Evolutionary conservation across 2,113 vertebrate genomes (phyloP).

Genomic region (Anser brachyrhynchus): DNA sequence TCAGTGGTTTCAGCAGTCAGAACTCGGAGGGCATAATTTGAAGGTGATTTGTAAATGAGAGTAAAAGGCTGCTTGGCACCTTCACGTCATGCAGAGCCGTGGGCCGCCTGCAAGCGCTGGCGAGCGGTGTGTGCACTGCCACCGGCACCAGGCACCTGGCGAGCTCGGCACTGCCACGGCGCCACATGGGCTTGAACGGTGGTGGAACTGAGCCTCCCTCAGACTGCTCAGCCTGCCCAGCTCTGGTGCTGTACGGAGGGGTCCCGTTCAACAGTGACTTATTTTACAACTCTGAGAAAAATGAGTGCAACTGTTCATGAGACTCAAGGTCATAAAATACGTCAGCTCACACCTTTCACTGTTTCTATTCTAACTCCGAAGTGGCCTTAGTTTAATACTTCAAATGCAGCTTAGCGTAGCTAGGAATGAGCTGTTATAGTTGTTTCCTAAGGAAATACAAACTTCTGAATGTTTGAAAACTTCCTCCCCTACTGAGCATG

Average conservation of each 20-base stretch:
- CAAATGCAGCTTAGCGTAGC: background rate
- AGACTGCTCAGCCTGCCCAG: background rate
- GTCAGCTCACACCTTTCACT: background rate
- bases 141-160: background rate
- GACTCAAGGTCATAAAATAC: background rate
- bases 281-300: background rate
- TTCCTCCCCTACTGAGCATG: background rate
- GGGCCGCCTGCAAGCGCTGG: background rate
- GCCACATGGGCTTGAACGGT: background rate
- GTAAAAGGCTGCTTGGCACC: background rate
- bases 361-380: background rate
- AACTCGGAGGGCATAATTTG: background rate
- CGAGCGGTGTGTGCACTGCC: background rate
- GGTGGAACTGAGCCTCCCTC: fast-evolving
- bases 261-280: background rate
- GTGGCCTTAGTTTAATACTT: slow-evolving; percentile 32
- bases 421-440: background rate
- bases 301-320: background rate
- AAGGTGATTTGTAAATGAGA: background rate
- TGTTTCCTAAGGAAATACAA: slow-evolving; percentile 15
- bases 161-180: background rate
- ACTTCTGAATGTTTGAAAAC: slow-evolving; percentile 20
- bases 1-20: background rate
- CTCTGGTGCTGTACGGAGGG: background rate
- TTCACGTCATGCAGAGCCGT: background rate